Conservation (phyloP, 1,140 invertebrate species). For the Zaprionus vittiger region DNA sequence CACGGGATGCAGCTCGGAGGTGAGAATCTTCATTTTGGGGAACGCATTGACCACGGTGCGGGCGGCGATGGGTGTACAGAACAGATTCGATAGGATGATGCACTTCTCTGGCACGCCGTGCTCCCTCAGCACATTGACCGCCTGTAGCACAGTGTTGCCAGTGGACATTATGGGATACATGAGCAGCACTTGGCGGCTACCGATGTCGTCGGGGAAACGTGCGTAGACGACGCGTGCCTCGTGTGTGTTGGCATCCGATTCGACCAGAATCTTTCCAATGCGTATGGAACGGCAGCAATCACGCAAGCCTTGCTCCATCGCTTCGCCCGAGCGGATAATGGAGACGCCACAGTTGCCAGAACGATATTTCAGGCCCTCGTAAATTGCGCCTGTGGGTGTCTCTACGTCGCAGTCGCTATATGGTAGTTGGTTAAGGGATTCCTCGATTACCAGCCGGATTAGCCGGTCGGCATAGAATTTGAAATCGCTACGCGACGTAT, state of each 20-base stretch:
- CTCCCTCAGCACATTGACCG: slow-evolving; percentile 96
- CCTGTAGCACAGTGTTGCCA: slow-evolving; percentile 95
- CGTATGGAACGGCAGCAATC: slow-evolving; percentile 99
- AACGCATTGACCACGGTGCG: slow-evolving; percentile 94
- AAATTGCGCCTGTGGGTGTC: slow-evolving; percentile 96
- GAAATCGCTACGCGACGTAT: slow-evolving; percentile 97
- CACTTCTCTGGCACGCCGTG: slow-evolving; percentile 96
- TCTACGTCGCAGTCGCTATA: slow-evolving; percentile 94
- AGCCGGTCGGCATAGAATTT: slow-evolving; percentile 99
- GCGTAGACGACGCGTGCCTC: slow-evolving; percentile 99
- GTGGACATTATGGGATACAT: slow-evolving; percentile 99
- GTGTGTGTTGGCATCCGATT: slow-evolving; percentile 97
- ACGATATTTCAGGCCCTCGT: slow-evolving; percentile 96
- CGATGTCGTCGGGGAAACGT: slow-evolving; percentile 98
- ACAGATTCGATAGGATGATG: slow-evolving; percentile 97
- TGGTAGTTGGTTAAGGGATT: slow-evolving; percentile 98
- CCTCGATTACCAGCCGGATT: slow-evolving; percentile 98
- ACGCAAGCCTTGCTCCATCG: slow-evolving; percentile 98
- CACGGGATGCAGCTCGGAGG: slow-evolving; percentile 97
- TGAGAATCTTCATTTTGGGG: slow-evolving; percentile 97
- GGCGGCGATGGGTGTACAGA: slow-evolving; percentile 96
- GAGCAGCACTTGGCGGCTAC: slow-evolving; percentile 94
- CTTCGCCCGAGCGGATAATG: slow-evolving; percentile 97
- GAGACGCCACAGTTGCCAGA: slow-evolving; percentile 99
- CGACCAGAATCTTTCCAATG: slow-evolving; percentile 99